Evolutionary conservation across 1,140 invertebrate genomes (phyloP).

Genomic region (Cyphomyrmex costatus): DNA sequence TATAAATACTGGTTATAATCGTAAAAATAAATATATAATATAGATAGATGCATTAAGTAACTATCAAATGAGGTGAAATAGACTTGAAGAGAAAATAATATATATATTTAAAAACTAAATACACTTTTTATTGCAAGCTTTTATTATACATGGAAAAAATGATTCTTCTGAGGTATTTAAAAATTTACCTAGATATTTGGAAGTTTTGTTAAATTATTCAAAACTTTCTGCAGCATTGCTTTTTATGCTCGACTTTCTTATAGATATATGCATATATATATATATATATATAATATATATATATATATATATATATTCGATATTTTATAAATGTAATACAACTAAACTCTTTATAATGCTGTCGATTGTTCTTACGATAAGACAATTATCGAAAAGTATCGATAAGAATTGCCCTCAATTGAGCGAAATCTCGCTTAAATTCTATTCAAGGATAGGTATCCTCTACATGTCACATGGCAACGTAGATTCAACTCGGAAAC

Average conservation of each 20-base stretch:
- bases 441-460: neutral
- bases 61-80: neutral
- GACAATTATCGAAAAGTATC: neutral
- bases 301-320: neutral
- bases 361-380: neutral
- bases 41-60: neutral
- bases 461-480: neutral
- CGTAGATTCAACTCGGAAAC: slow-evolving; percentile 39
- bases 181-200: too few species aligned
- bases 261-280: too few species aligned
- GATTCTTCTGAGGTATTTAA: too few species aligned
- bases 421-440: neutral
- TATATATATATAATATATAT: too few species aligned
- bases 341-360: neutral
- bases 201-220: too few species aligned
- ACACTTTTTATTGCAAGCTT: neutral
- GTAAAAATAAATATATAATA: too few species aligned
- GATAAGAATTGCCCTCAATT: neutral
- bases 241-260: too few species aligned
- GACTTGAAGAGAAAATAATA: neutral
- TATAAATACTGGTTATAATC: too few species aligned
- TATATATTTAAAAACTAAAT: neutral
- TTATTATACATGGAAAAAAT: neutral
- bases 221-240: too few species aligned
- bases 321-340: neutral